Conservation (phyloP, 2,888 invertebrate genomes). For the Troglohyphantes excavatus region DNA sequence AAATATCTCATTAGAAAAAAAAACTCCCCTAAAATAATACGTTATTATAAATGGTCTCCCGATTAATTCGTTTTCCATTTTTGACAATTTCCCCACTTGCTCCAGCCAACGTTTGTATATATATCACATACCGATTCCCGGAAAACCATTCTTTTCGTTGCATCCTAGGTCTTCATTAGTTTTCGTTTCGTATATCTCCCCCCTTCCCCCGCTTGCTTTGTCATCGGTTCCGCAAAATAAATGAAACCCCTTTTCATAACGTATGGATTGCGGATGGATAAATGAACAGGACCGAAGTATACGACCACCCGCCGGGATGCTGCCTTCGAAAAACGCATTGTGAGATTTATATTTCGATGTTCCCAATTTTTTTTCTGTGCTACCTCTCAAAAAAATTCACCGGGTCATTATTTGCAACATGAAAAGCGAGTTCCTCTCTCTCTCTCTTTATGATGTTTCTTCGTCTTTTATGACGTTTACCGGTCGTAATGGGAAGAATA, state of each 20-base stretch:
- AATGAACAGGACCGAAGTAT: slow-evolving; percentile 72
- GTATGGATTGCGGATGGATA: slow-evolving; percentile 67
- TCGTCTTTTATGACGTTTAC: slow-evolving; percentile 12
- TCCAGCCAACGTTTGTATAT: slow-evolving; percentile 35
- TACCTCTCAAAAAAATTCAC: slow-evolving; percentile 26
- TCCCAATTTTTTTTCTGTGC: slow-evolving; percentile 19
- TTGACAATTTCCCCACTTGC: slow-evolving; percentile 70
- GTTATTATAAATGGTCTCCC: slow-evolving; percentile 73
- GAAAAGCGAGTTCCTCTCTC: slow-evolving; percentile 12
- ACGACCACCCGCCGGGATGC: slow-evolving; percentile 61
- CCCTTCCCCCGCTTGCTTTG: slow-evolving; percentile 60
- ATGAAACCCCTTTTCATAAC: slow-evolving; percentile 75
- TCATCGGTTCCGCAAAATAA: slow-evolving; percentile 71
- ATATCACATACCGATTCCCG: slow-evolving; percentile 73
- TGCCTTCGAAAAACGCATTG: slow-evolving; percentile 39
- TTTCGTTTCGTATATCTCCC: slow-evolving; percentile 42
- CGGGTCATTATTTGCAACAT: slow-evolving; percentile 58
- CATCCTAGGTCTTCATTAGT: slow-evolving; percentile 71
- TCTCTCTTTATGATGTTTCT: slow-evolving; percentile 21
- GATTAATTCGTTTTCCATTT: slow-evolving; percentile 75
- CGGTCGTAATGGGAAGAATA: slow-evolving; percentile 59
- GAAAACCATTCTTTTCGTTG: slow-evolving; percentile 73
- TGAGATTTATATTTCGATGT: slow-evolving; percentile 71
- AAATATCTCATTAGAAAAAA: slow-evolving; percentile 34
- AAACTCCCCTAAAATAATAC: slow-evolving; percentile 3